Base-by-base conservation (phyloP, 2,888 invertebrate genomes). In the Drosophila anomalata region DNA sequence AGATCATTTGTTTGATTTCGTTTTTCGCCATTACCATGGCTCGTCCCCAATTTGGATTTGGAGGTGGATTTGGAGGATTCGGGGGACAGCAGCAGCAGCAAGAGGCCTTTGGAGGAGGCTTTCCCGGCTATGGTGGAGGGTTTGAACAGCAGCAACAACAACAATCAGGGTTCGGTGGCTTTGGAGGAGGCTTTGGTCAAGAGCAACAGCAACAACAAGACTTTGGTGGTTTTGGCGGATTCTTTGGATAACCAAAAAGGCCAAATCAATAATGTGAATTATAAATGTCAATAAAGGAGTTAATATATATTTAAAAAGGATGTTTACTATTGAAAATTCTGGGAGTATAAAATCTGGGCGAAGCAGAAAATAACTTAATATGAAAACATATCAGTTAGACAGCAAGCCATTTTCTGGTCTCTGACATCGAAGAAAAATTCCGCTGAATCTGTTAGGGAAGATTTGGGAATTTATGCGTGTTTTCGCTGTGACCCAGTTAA, bases 401-500 rank as follows among this genome's bases (percentile, higher is more conserved):
- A 17, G 17, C 3, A 3, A 24, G 22, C 22, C 22, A 24, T 4
- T 24, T 24, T 3, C 22, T 24, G 33, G n/a, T 5, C 33, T 5
- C n/a, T 33, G 4, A 11, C 31, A 31, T 31, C 2, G 31, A 31
- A 31, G 31, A 9, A 11, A 29, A 29, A 9, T 29, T 29, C 29
- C 29, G 12, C n/a, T 33, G 5, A 12, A 33, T 33, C 5, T 33
- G 4, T 33, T 0, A 17, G 17, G 17, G 17, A 17, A 1, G 17
- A 33, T 12, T 24, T 24, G 5, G 4, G 33, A 33, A 33, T n/a
- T n/a, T 60, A 33, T 73, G 61, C 26, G 26, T 9, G 46, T 50
- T 48, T 33, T 47, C 41, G 20, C 53, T 75, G 52, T 61, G 67
- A 67, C 65, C 85, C 54, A 70, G 75, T 80, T 70, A 84, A 80